A percentile compares a stretch with the other conserved stretches of the same genome.
Conservation (phyloP, 2,888 invertebrate genomes). For the Zelleria hepariella region DNA sequence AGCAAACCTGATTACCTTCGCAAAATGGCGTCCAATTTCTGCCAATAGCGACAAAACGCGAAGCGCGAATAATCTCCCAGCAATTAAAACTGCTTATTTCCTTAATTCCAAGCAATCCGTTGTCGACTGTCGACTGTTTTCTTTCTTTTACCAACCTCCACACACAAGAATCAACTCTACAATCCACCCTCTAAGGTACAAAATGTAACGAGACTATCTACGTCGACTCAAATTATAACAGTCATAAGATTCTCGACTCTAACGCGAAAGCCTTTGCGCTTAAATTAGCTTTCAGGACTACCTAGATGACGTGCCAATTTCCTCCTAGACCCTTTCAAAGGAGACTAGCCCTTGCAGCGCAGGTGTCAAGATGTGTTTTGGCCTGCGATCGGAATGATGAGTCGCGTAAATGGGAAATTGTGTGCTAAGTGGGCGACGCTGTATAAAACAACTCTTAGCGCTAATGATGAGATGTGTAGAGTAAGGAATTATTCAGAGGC, state of each 20-base stretch:
- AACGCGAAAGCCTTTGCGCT: not conserved
- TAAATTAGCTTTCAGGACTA: not conserved
- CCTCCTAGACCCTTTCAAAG: not conserved
- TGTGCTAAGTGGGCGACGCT: conserved; percentile 55
- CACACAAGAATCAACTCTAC: not conserved
- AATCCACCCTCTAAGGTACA: not conserved
- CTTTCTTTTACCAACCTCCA: conserved; percentile 9
- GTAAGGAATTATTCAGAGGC: not conserved
- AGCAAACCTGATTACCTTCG: not conserved
- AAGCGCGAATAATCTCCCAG: conserved; percentile 45
- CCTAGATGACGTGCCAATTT: not conserved
- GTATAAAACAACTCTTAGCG: conserved; percentile 69
- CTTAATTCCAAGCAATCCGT: conserved; percentile 59
- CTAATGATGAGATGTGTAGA: conserved; percentile 51
- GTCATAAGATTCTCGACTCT: not conserved
- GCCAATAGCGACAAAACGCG: conserved; percentile 21
- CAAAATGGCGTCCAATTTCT: conserved; percentile 2
- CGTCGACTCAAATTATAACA: not conserved
- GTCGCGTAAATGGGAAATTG: conserved; percentile 65
- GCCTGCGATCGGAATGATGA: conserved; percentile 24
- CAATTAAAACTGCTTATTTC: conserved; percentile 69
- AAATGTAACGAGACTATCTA: not conserved
- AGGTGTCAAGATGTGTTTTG: conserved; percentile 22
- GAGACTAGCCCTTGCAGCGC: conserved; percentile 21
- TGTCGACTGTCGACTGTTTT: conserved; percentile 28